Evolutionary conservation across 2,113 vertebrate species (phyloP), one percentile per base, ranked within the genome.

Genomic region (Rallus limicola): DNA sequence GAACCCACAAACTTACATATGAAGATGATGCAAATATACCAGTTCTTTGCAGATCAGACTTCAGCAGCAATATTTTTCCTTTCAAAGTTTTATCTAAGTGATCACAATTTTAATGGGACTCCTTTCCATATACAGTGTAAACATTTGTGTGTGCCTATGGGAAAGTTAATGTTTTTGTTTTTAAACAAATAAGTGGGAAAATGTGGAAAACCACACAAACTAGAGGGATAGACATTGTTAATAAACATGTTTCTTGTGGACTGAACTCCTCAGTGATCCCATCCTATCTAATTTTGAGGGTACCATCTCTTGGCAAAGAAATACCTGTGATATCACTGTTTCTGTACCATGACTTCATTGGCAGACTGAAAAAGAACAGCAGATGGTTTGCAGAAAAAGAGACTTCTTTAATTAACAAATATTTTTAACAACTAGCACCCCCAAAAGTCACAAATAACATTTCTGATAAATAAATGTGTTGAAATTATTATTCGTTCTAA

Each of bases 301-400:
- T 77, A 88, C 80, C 40, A 46, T 93, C 50, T 83, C 59, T 80
- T 96, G 92, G 92, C 91, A 95, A 81, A 86, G 52, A 85, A 92
- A 90, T 56, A 88, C 63, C 59, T 86, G 83, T 91, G 68, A 86
- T 92, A 83, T 86, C 8, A 11, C 86, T 89, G 63, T 88, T 94
- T 88, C 83, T 94, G 86, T 67, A 83, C 38, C 76, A 78, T 83
- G 68, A 83, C 91, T 94, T 95, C 86, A 93, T 24, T 90, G 79
- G 80, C 76, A 96, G 91, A 74, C 91, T 94, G 92, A 74, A 96
- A 94, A 94, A 94, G 94, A 92, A 81, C 92, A 97, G 67, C 94
- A 96, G 80, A 96, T 94, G 94, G 92, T 78, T 88, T 84, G 64
- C 46, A 92, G 88, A 81, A 90, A 82, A 88, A 64, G 20, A 88